Base-by-base conservation (phyloP, 1,140 invertebrate genomes). In the fruit fly (Drosophila melanogaster) region DNA sequence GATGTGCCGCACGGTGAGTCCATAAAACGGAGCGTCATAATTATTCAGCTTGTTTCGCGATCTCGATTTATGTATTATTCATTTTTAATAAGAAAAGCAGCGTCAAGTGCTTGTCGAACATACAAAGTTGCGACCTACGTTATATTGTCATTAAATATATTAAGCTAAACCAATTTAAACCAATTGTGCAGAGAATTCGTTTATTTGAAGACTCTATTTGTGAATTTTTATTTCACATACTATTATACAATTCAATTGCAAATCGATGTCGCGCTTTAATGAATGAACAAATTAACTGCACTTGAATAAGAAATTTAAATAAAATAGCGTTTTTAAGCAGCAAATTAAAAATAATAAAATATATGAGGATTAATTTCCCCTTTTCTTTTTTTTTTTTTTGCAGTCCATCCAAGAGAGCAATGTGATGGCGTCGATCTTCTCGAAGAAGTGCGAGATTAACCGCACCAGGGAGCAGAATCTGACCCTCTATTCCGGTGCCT, bases 371-470 rank as follows among this genome's bases (percentile, higher is more conserved):
- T 43, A 1, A 43, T 19, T 17, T 19, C 1, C 10, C 17, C 3
- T 11, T 19, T 11, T 3, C 0, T 12, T 12, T 22, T 11, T 19
- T 11, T 3, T 1, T 12, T 12, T 22, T 14, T 47, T 50, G 74
- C 95, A 93, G 91, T 95, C 94, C 77, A 90, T 94, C 11, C 97
- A 75, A 24, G 97, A 92, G 93, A 97, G 92, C 94, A 96, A 17
- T 93, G 97, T 19, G 94, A 96, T 91, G 96, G 94, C 91, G 94
- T 95, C 4, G 81, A 94, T 72, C 93, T 93, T 76, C 93, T 94
- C 66, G 73, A 94, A 77, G 94, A 96, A 77, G 75, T 95, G 74
- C 72, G 95, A 92, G 93, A 90, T 92, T n/a, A 65, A 78, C 62
- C 87, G 90, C 19, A 91, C 90, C 30, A 86, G 86, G 43, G 81